Base-by-base conservation (phyloP, 1,140 invertebrate genomes). In the Drosophila saltans region DNA sequence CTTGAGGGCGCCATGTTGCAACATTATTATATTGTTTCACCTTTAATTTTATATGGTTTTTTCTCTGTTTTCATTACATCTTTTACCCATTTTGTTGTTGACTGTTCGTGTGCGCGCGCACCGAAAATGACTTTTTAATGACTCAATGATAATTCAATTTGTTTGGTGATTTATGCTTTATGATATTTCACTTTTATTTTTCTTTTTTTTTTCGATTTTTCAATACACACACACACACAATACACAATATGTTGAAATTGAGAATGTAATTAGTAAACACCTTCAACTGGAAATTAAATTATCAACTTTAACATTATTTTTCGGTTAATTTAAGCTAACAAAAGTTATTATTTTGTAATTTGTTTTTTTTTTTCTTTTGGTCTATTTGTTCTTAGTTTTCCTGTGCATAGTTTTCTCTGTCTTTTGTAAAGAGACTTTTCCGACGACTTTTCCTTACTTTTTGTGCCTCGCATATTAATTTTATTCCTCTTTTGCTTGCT, bases 121-220 rank as follows among this genome's bases (percentile, higher is more conserved):
- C 33, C 55, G 64, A 64, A 88, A 88, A 89, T 89, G 83, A 78
- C 84, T 80, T 88, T 88, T 88, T 88, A 88, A 88, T 88, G 83
- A 88, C 84, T 84, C 83, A 83, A 88, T 89, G 84, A 88, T 88
- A 88, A 88, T 88, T 88, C 83, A 88, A 88, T 88, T 89, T 88
- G 83, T 78, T 78, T 77, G 80, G 63, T 88, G 84, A 88, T 88
- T 88, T 88, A 88, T 88, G 84, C 83, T 56, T 36, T 80, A 69
- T 72, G 64, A 77, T 82, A 75, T 70, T 72, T 66, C 45, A 52
- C 24, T 52, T 81, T 76, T 67, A 63, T 81, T 60, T 67, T 62
- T 30, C 77, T 66, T 65, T 70, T 52, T 80, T 41, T 43, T 88
- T 88, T 82, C 82, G 69, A 88, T 75, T 69, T 76, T 83, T 77